A percentile compares a stretch with the other conserved stretches of the same genome.
Evolutionary conservation across 2,888 invertebrate species (phyloP).

Genomic region (Euphydryas editha): DNA sequence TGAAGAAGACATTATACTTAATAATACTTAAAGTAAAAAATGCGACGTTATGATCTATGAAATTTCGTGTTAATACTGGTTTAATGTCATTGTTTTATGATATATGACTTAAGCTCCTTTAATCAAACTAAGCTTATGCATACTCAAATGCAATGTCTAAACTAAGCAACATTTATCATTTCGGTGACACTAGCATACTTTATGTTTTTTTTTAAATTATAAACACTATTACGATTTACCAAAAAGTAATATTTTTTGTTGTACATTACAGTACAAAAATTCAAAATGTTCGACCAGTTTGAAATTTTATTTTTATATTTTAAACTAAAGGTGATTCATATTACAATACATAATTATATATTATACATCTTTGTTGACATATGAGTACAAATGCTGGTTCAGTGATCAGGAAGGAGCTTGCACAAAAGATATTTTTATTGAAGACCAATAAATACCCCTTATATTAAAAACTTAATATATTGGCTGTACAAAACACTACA

Average conservation of each 20-base stretch:
- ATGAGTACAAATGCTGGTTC: neutral
- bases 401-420: neutral
- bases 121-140: neutral
- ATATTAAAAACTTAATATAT: neutral
- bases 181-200: neutral
- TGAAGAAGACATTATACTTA: no score
- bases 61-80: constrained; percentile 2
- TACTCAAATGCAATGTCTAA: constrained; percentile 2
- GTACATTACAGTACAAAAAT: no score
- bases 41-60: neutral
- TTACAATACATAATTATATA: neutral
- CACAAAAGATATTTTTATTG: constrained; percentile 1
- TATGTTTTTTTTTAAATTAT: neutral
- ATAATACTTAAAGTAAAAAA: neutral
- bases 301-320: neutral
- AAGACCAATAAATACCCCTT: neutral
- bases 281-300: neutral
- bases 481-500: neutral
- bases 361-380: neutral
- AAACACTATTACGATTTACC: neutral
- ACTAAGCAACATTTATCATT: neutral
- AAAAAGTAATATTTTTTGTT: no score
- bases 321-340: constrained; percentile 3
- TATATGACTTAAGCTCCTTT: neutral
- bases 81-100: neutral